Base-by-base conservation (phyloP, 2,888 invertebrate genomes). In the Busseola fusca region DNA sequence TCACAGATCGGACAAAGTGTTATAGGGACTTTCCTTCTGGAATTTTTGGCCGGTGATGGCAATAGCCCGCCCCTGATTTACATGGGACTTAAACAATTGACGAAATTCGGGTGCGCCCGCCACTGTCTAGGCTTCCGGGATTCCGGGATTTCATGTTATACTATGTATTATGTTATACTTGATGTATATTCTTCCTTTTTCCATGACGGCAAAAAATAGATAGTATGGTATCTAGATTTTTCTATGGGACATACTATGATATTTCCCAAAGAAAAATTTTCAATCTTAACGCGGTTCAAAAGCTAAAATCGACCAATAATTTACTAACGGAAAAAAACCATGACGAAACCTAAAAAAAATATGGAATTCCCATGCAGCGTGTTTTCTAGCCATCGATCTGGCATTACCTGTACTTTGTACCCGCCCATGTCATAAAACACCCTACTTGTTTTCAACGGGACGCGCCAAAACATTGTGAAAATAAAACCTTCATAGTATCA, bases 321-420 rank as follows among this genome's bases (percentile, higher is more conserved):
- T 42, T 18, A 14, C 40, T 25, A 21, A 6, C 3, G 16, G 58
- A 9, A 34, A 74, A 74, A 74, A 78, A 52, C 54, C 58, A 64
- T 66, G 65, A 69, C 34, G 57, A 30, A 48, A 16, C 14, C 25
- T 25, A 27, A 34, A 60, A 68, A 42, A 64, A 73, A 66, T 48
- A 62, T 42, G 79, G 72, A 69, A 74, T 74, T 72, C 57, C 76
- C 76, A 30, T 60, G 37, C 58, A 54, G 45, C 69, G 64, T 78
- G 71, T 72, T 71, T 72, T 64, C 56, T 69, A 67, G 64, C 37
- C 69, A 86, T 86, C 80, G 77, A 86, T 82, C 73, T 52, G 79
- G 77, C 52, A 75, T 74, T 77, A 72, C 86, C 85, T 30, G 69
- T 67, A 59, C 30, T 60, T 40, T 34, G 40, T 48, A 64, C 63